These are phyloP conservation scores for Drosophila heteroneura DNA, from an alignment of 2,888 invertebrate species.

Conservation along the genomic window DNA sequence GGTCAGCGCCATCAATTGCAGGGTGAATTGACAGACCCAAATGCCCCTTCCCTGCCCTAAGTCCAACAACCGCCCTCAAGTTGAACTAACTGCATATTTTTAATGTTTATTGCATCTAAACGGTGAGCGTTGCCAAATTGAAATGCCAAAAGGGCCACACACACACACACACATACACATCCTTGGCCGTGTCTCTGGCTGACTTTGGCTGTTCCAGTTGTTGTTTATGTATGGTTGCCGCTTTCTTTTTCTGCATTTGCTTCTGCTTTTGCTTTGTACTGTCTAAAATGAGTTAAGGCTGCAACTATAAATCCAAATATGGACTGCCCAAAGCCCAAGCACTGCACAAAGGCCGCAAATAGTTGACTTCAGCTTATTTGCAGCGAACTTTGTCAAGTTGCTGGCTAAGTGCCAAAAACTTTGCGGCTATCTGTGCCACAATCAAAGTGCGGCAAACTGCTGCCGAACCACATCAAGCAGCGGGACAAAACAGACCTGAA, in stretches of 20 bases:
- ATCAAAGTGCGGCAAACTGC: constrained; percentile 26
- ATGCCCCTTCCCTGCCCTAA: not conserved
- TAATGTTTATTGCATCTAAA: constrained; percentile 72
- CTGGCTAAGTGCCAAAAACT: constrained; percentile 53
- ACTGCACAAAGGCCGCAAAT: constrained; percentile 49
- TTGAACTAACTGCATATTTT: constrained; percentile 69
- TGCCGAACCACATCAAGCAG: not conserved
- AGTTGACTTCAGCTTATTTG: constrained; percentile 61
- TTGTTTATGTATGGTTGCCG: constrained; percentile 17
- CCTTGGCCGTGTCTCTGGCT: constrained; percentile 59
- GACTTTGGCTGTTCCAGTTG: constrained; percentile 17
- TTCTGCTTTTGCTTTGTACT: constrained; percentile 9
- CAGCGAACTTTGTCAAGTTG: constrained; percentile 66
- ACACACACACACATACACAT: constrained; percentile 16
- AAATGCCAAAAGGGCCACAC: constrained; percentile 53
- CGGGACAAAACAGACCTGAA: constrained; percentile 9
- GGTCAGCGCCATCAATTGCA: constrained; percentile 67
- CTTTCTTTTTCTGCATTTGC: not conserved
- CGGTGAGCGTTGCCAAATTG: constrained; percentile 60
- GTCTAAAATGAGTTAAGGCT: constrained; percentile 43
- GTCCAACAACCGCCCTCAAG: constrained; percentile 27
- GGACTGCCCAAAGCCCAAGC: constrained; percentile 26
- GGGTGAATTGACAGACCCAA: constrained; percentile 55
- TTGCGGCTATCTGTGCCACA: constrained; percentile 62
- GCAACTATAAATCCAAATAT: constrained; percentile 48